Base-by-base conservation (phyloP, 2,888 invertebrate species). In the Leptarthrus brevirostris region DNA sequence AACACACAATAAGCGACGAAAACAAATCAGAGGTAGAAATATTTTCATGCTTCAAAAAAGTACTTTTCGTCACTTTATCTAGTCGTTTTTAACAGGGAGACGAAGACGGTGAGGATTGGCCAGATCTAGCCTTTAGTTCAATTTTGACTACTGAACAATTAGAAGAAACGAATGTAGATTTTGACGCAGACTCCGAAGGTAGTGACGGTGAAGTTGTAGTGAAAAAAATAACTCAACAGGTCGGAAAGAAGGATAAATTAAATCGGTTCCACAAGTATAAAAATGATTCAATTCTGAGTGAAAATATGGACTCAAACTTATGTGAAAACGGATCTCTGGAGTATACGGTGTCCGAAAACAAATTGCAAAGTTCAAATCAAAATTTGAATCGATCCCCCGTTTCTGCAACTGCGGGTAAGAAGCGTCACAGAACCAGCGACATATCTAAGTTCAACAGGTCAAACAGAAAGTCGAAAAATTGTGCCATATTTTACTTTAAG, bases 401-500 rank as follows among this genome's bases (percentile, higher is more conserved):
- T 18, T 61, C 75, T 34, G 71, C 61, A 61, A 73, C 75, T 12
- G 86, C 86, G 12, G 87, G 87, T 0, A 82, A 87, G 16, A 87
- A 87, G 77, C 85, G 88, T 58, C 80, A 79, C 71, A 87, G 88
- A 77, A 87, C 87, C 79, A 85, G 87, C 79, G 87, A 90, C 83
- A 86, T 87, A 40, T 89, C 90, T 44, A 89, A 88, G 82, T 89
- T 88, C 81, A 90, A 89, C 81, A 88, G 92, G 79, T 91, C 93
- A 8, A 91, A 92, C 83, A 87, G 92, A 78, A 92, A 91, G 83
- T 92, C 93, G 16, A 93, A 92, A 83, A 94, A 94, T 83, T 89
- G 91, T 82, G 95, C 91, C 78, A 93, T 91, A 76, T 94, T 92
- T 85, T 94, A 95, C 86, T 94, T 93, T 85, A 92, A 89, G 83